phyloP scores from a whole-genome alignment of 2,888 invertebrate genomes.

The Neoitamus cyanurus region DNA sequence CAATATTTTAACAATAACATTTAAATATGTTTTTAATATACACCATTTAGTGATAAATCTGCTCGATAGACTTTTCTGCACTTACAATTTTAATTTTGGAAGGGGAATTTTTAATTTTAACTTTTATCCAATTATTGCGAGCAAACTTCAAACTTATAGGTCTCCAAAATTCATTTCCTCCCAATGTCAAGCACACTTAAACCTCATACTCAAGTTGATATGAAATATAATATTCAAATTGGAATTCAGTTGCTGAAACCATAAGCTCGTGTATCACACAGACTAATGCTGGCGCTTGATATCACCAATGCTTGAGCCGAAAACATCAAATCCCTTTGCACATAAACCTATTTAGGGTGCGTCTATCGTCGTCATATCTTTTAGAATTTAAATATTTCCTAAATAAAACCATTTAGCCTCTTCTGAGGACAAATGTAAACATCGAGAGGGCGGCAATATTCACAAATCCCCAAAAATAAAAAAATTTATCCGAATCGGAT shows the following conservation, averaged over 20 bases:
- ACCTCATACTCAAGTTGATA: background rate
- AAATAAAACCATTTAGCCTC: background rate
- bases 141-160: no score
- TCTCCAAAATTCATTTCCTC: background rate
- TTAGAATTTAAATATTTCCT: slow-evolving; percentile 21
- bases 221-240: slow-evolving; percentile 7
- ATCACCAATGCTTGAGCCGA: background rate
- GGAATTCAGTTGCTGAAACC: background rate
- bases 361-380: background rate
- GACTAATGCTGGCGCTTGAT: background rate
- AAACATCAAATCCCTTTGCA: background rate
- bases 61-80: no score
- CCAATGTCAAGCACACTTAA: background rate
- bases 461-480: slow-evolving; percentile 20
- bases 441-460: background rate
- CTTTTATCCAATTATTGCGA: no score
- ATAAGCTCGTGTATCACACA: slow-evolving; percentile 17
- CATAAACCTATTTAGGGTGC: background rate
- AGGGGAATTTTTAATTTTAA: no score
- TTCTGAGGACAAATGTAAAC: background rate
- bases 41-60: no score
- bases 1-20: no score
- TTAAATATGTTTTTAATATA: no score
- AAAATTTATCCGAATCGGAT: background rate
- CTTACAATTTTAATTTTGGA: no score